Conservation (phyloP, 2,888 invertebrate species). For the Thyatira batis region DNA sequence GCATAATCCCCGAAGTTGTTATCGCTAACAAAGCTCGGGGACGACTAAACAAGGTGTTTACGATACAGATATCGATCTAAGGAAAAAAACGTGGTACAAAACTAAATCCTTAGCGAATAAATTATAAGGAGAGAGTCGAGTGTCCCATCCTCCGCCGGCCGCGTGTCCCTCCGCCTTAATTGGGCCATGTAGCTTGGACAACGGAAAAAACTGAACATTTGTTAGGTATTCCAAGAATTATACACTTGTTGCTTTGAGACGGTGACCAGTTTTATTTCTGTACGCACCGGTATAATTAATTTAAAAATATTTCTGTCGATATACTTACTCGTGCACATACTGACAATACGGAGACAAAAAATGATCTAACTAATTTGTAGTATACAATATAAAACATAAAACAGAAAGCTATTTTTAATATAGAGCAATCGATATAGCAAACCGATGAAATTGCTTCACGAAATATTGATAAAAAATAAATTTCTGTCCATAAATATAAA, state of each 20-base stretch:
- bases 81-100: slow-evolving; percentile 62
- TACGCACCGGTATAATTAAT: slow-evolving; percentile 17
- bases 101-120: slow-evolving; percentile 74
- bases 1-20: slow-evolving; percentile 51
- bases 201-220: slow-evolving; percentile 77
- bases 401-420: too few relatives aligned
- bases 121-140: slow-evolving; percentile 65
- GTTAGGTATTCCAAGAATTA: slow-evolving; percentile 80
- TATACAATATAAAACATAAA: too few relatives aligned
- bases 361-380: too few relatives aligned
- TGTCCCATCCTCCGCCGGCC: slow-evolving; percentile 22
- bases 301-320: slow-evolving; percentile 1
- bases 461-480: not conserved
- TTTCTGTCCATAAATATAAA: not conserved
- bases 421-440: too few relatives aligned
- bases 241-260: slow-evolving; percentile 68
- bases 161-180: slow-evolving; percentile 69
- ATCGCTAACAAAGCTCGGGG: slow-evolving; percentile 54
- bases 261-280: slow-evolving; percentile 38
- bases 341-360: too few relatives aligned
- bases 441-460: not conserved
- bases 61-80: slow-evolving; percentile 72
- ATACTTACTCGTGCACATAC: not conserved
- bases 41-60: slow-evolving; percentile 80
- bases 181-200: slow-evolving; percentile 73